Percentiles rank a stretch among this genome's conserved stretches.
These are phyloP conservation scores for Neoaliturus tenellus DNA, from an alignment of 2,888 invertebrate species.

Conservation along the genomic window DNA sequence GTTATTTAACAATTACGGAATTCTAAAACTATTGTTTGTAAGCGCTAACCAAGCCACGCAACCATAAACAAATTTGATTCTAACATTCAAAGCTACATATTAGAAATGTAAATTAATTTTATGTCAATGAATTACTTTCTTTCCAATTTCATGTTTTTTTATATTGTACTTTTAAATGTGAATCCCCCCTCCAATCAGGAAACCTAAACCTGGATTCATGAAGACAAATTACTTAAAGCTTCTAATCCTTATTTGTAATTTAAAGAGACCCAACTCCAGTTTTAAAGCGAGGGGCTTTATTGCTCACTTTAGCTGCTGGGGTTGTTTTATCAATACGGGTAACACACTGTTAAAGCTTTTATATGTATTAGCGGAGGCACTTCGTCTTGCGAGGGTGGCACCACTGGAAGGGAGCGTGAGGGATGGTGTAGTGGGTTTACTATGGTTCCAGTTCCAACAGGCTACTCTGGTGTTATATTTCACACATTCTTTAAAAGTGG, in stretches of 20 bases:
- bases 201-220: not conserved
- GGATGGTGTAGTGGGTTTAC: not conserved
- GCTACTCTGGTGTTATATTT: too few species aligned
- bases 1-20: too few species aligned
- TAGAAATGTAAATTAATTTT: too few species aligned
- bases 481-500: too few species aligned
- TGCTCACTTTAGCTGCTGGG: not conserved
- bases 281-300: conserved; percentile 7
- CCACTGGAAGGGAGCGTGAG: not conserved
- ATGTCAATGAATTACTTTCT: too few species aligned
- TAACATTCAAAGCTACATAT: too few species aligned
- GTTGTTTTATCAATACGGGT: conserved; percentile 12
- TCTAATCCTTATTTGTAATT: conserved; percentile 15
- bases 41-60: too few species aligned
- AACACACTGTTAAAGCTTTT: conserved; percentile 21
- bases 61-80: too few species aligned
- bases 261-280: not conserved
- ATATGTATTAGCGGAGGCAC: conserved; percentile 13
- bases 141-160: too few species aligned
- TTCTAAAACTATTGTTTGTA: too few species aligned
- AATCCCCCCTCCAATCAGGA: not conserved
- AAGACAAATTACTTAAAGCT: conserved; percentile 5
- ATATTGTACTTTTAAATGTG: too few species aligned
- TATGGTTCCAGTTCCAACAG: too few species aligned
- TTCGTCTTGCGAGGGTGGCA: conserved; percentile 30